Percentiles rank a stretch among this genome's conserved stretches.
These are phyloP conservation scores for Tangara arthus DNA, from an alignment of 2,797 vertebrate species.

Conservation along the genomic window DNA sequence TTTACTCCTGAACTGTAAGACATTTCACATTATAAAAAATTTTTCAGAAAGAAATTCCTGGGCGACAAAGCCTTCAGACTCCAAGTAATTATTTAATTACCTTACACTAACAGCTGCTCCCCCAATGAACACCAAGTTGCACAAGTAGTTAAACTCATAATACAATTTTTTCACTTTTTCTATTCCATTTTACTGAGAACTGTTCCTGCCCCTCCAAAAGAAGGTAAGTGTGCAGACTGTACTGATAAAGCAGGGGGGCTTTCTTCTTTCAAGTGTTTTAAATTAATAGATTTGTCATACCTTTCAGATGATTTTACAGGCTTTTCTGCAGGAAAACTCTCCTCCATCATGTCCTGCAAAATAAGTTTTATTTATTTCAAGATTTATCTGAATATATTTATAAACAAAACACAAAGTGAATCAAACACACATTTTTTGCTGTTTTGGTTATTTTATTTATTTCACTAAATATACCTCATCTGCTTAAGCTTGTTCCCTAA, in stretches of 20 bases:
- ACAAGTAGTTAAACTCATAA: not conserved
- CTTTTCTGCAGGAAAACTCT: constrained; percentile 51
- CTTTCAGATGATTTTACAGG: constrained; percentile 66
- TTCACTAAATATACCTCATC: not conserved
- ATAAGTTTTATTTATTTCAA: not conserved
- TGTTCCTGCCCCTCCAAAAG: not conserved
- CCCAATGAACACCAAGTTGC: not conserved
- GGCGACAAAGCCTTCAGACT: not conserved
- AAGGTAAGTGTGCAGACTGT: not conserved
- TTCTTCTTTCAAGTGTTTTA: not conserved
- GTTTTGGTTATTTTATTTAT: not conserved
- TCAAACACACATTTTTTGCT: not conserved
- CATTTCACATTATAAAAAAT: not conserved
- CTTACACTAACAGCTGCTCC: not conserved
- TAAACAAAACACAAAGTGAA: not conserved
- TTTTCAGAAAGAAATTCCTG: not conserved
- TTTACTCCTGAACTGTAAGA: not conserved
- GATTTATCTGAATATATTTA: not conserved
- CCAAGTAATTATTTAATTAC: not conserved
- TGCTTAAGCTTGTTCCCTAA: not conserved
- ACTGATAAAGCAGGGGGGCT: not conserved
- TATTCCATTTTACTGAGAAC: not conserved
- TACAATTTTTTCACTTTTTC: not conserved
- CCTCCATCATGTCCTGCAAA: constrained; percentile 68
- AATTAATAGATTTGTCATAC: constrained; percentile 50